Percentiles rank a stretch among this genome's conserved stretches.
Evolutionary conservation across 2,797 vertebrate species (phyloP).

Genomic region (Ibycter americanus): DNA sequence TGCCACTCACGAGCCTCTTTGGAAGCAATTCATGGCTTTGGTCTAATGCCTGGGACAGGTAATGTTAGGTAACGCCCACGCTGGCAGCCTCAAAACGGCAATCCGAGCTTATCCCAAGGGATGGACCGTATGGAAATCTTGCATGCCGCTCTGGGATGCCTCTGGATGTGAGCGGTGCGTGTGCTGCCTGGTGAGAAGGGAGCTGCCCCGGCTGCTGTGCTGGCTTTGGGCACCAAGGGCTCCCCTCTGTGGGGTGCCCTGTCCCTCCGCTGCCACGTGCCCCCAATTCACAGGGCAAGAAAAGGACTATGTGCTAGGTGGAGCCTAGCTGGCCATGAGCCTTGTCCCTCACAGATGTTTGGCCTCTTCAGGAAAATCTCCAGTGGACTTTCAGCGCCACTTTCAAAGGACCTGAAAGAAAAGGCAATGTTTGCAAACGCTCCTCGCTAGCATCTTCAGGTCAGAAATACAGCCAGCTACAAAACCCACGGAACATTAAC

Average conservation of each 20-base stretch:
- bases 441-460: accelerated
- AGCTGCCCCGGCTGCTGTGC: background rate
- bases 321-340: background rate
- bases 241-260: background rate
- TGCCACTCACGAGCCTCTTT: background rate
- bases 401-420: background rate
- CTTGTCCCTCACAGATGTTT: background rate
- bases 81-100: background rate
- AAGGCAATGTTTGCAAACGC: background rate
- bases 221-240: background rate
- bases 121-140: background rate
- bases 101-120: background rate
- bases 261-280: accelerated
- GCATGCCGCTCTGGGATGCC: background rate
- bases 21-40: background rate
- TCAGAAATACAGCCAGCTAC: background rate
- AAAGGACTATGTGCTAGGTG: accelerated
- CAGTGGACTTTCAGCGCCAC: background rate
- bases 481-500: accelerated
- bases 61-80: accelerated
- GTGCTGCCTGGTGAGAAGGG: background rate
- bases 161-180: background rate
- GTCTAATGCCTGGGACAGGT: background rate
- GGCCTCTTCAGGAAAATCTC: background rate
- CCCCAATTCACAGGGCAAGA: background rate